These are phyloP conservation scores for Brotula barbata DNA, from an alignment of 2,797 vertebrate species.

Conservation along the genomic window DNA sequence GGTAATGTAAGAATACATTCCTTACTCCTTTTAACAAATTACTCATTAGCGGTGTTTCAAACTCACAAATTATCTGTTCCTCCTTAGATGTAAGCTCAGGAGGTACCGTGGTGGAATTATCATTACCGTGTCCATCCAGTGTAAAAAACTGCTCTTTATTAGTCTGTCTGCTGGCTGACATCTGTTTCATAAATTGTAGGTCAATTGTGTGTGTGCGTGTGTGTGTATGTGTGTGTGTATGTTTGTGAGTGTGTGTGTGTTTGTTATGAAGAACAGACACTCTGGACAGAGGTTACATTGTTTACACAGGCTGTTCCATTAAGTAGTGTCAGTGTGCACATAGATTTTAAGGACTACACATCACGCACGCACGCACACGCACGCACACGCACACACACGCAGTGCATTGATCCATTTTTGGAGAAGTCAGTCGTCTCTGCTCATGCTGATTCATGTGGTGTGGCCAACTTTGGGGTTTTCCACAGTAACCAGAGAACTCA, in stretches of 20 bases:
- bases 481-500: slow-evolving; percentile 61
- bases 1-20: too few relatives aligned
- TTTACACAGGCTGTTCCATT: slow-evolving; percentile 44
- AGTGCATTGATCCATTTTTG: slow-evolving; percentile 22
- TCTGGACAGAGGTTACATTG: slow-evolving; percentile 30
- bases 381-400: slow-evolving; percentile 4
- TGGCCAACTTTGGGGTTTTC: slow-evolving; percentile 72
- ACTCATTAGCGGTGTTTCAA: too few relatives aligned
- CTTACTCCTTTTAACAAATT: too few relatives aligned
- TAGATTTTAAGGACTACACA: not conserved
- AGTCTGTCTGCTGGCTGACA: too few relatives aligned
- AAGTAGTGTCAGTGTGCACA: slow-evolving; percentile 24
- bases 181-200: not conserved
- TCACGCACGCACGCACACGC: slow-evolving; percentile 1
- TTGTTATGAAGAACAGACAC: slow-evolving; percentile 30
- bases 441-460: slow-evolving; percentile 70
- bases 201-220: not conserved
- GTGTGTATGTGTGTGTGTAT: slow-evolving; percentile 9
- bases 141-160: too few relatives aligned
- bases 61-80: not conserved
- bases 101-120: too few relatives aligned
- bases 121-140: too few relatives aligned
- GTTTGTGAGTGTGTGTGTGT: slow-evolving; percentile 24
- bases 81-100: not conserved
- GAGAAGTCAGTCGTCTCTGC: slow-evolving; percentile 21